Conservation (phyloP, 2,797 vertebrate species). For the Carcharodon carcharias region DNA sequence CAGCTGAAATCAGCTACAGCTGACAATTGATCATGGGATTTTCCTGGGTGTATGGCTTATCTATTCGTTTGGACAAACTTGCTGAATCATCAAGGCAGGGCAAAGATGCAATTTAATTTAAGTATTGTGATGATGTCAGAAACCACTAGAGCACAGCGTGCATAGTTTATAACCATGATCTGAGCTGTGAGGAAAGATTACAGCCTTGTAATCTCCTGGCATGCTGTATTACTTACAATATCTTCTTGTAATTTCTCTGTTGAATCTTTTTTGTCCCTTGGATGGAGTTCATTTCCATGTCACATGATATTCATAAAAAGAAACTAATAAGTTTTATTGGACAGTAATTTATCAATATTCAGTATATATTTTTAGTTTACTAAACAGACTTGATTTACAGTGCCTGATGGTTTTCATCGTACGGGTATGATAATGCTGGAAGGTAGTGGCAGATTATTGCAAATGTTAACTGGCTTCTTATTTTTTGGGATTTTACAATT, state of each 20-base stretch:
- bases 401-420: not conserved
- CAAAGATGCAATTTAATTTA: not conserved
- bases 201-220: not conserved
- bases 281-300: not conserved
- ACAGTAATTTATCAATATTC: not conserved
- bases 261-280: not conserved
- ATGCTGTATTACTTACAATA: conserved; percentile 6
- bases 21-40: not conserved
- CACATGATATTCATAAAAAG: not conserved
- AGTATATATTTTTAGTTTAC: not conserved
- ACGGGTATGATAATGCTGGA: not conserved
- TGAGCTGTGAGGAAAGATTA: not conserved
- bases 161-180: not conserved
- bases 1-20: not conserved
- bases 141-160: not conserved
- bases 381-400: not conserved
- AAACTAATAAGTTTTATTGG: not conserved
- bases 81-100: not conserved
- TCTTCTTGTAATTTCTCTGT: not conserved
- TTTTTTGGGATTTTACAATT: not conserved
- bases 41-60: not conserved
- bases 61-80: not conserved
- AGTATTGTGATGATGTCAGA: not conserved
- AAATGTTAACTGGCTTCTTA: not conserved
- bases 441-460: not conserved